Conservation (phyloP, 2,888 invertebrate genomes). For the Drymonia ruficornis region DNA sequence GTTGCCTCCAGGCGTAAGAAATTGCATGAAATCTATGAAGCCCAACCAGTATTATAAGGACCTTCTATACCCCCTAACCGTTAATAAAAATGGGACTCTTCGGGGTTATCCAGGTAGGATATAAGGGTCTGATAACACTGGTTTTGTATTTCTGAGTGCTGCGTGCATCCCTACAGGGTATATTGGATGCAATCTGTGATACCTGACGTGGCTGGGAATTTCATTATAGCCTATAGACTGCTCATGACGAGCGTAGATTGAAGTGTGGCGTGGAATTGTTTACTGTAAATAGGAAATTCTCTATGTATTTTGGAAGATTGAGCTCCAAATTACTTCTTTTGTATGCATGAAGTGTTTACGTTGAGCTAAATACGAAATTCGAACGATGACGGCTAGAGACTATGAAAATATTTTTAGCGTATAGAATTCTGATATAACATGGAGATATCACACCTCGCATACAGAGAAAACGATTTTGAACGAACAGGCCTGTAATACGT, state of each 20-base stretch:
- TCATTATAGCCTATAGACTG: slow-evolving; percentile 74
- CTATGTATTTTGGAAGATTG: neutral
- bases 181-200: slow-evolving; percentile 79
- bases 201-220: slow-evolving; percentile 76
- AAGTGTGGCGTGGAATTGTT: slow-evolving; percentile 44
- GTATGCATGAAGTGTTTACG: too few species aligned
- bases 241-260: slow-evolving; percentile 63
- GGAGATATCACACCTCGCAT: too few species aligned
- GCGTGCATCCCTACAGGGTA: slow-evolving; percentile 67
- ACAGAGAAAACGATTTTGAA: too few species aligned
- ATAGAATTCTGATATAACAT: too few species aligned
- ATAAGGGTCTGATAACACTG: slow-evolving; percentile 47
- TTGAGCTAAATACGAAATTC: too few species aligned
- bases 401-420: too few species aligned
- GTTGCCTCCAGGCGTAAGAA: slow-evolving; percentile 75
- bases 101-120: slow-evolving; percentile 20
- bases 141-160: slow-evolving; percentile 53
- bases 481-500: too few species aligned
- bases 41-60: slow-evolving; percentile 47
- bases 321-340: neutral
- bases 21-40: slow-evolving; percentile 74
- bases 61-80: slow-evolving; percentile 28
- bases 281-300: slow-evolving; percentile 25
- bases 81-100: slow-evolving; percentile 14
- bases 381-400: too few species aligned